phyloP scores from a whole-genome alignment of 1,140 invertebrate species.

The Pristionchus pacificus region DNA sequence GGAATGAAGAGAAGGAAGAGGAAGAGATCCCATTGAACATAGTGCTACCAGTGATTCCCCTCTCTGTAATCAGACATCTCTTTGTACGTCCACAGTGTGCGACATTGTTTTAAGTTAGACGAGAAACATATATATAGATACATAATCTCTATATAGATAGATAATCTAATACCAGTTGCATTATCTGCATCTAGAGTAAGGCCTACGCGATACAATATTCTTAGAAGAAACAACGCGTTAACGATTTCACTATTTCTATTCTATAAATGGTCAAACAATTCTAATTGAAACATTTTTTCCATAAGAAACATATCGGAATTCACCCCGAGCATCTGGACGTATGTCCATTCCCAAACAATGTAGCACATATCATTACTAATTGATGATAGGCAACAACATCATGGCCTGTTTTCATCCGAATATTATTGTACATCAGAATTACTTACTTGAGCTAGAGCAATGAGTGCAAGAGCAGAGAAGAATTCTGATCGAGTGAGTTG shows the following conservation, averaged over 20 bases:
- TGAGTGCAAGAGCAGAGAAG: constrained; percentile 46
- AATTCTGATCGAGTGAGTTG: constrained; percentile 49
- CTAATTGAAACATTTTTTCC: neutral
- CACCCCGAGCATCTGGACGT: neutral
- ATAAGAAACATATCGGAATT: neutral
- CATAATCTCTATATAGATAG: no score
- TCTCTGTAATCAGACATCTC: no score
- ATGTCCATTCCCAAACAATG: neutral
- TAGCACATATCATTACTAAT: neutral
- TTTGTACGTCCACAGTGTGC: neutral
- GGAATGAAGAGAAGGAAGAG: constrained; percentile 38
- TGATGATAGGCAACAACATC: no score
- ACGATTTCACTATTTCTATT: neutral
- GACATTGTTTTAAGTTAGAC: neutral
- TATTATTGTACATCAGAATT: no score
- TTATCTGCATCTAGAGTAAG: no score
- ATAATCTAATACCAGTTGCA: no score
- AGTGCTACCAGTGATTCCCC: constrained; percentile 39
- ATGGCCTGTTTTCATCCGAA: no score
- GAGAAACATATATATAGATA: no score
- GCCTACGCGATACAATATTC: neutral
- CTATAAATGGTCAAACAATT: neutral
- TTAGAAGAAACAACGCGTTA: neutral
- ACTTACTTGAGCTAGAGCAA: constrained; percentile 47
- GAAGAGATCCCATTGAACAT: constrained; percentile 30